Conservation (phyloP, 2,113 vertebrate genomes). For the Leucoraja erinaceus region DNA sequence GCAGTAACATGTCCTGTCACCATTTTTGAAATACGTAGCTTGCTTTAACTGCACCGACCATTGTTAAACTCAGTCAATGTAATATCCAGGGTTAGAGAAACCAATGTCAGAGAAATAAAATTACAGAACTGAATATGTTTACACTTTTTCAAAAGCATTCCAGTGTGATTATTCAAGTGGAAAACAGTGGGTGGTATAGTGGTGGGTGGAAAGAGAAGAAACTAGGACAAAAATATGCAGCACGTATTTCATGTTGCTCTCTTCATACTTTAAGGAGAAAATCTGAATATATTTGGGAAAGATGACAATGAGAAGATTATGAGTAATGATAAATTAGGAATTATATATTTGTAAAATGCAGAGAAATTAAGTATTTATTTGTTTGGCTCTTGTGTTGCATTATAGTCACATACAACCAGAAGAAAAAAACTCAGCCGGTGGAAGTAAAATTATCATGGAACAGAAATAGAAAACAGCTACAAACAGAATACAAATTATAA, state of each 20-base stretch:
- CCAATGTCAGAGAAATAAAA: not conserved
- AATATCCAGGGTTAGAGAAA: not conserved
- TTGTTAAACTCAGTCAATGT: not conserved
- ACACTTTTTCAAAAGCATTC: not conserved
- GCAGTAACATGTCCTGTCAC: not conserved
- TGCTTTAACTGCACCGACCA: not conserved
- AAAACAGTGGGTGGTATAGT: conserved; percentile 1
- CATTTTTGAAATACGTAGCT: not conserved
- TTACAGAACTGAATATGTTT: not conserved
- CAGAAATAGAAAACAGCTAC: conserved; percentile 34
- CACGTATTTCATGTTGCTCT: not conserved
- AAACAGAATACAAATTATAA: conserved; percentile 30
- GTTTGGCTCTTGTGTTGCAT: not conserved
- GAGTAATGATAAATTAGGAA: conserved; percentile 11
- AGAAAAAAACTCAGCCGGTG: not conserved
- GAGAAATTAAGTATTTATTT: not conserved
- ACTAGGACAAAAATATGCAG: conserved; percentile 19
- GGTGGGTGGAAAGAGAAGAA: conserved; percentile 24
- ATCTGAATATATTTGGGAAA: conserved; percentile 5
- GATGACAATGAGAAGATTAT: not conserved
- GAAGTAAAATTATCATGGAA: conserved; percentile 11
- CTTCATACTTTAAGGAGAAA: not conserved
- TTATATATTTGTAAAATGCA: not conserved
- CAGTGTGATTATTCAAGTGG: conserved; percentile 1
- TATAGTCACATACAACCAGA: not conserved